Percentiles rank a stretch among this genome's conserved stretches.
Evolutionary conservation across 2,797 vertebrate species (phyloP).

Genomic region (Danio aesculapii): DNA sequence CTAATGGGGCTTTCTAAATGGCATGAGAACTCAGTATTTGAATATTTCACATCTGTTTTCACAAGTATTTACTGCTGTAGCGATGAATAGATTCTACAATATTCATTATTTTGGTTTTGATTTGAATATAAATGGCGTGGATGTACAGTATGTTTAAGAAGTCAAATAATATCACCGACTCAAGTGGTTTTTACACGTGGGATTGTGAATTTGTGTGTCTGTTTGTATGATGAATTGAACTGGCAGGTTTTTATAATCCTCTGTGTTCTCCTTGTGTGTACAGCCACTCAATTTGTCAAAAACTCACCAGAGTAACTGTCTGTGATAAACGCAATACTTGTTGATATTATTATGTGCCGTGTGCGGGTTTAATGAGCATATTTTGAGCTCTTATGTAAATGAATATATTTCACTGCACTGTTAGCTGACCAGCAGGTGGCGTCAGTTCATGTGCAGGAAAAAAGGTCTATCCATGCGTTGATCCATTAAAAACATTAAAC

Average conservation of each 20-base stretch:
- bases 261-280: background rate
- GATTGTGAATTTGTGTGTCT: conserved; percentile 22
- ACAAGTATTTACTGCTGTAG: conserved; percentile 9
- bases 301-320: background rate
- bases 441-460: conserved; percentile 38
- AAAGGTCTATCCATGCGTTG: background rate
- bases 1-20: conserved; percentile 34
- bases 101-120: background rate
- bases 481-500: conserved; percentile 10
- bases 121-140: background rate
- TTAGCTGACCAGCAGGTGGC: conserved; percentile 65
- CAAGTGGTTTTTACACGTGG: background rate
- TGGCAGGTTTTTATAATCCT: background rate
- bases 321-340: background rate
- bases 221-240: conserved; percentile 3
- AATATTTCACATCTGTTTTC: conserved; percentile 11
- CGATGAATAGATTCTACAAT: background rate
- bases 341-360: background rate
- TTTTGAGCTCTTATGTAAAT: conserved; percentile 5
- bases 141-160: conserved; percentile 6
- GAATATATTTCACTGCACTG: conserved; percentile 10
- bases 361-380: background rate
- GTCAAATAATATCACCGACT: background rate
- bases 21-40: background rate
- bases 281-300: background rate